A percentile compares a stretch with the other conserved stretches of the same genome.
Evolutionary conservation across 2,797 vertebrate species (phyloP).

Genomic region (Gobionotothen gibberifrons): DNA sequence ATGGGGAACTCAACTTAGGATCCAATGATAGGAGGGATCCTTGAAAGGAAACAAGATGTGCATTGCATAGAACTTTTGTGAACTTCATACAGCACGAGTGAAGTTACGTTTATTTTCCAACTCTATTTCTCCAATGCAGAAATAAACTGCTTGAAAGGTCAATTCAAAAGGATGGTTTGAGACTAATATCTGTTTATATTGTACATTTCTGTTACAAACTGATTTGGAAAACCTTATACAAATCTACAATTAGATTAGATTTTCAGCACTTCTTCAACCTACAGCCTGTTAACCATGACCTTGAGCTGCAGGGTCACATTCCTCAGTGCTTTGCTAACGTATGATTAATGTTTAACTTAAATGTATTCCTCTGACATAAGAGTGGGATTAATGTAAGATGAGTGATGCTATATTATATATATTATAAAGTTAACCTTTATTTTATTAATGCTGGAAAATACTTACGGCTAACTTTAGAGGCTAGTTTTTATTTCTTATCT

Average conservation of each 20-base stretch:
- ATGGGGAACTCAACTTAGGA: not conserved
- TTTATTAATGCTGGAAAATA: slow-evolving; percentile 15
- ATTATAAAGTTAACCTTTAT: slow-evolving; percentile 5
- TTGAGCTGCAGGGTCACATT: slow-evolving; percentile 45
- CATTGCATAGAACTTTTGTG: slow-evolving; percentile 20
- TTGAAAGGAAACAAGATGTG: slow-evolving; percentile 22
- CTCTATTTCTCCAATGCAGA: slow-evolving; percentile 1
- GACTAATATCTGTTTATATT: not conserved
- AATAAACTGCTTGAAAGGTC: slow-evolving; percentile 15
- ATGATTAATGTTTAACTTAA: slow-evolving; percentile 36
- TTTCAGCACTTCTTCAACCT: slow-evolving; percentile 14
- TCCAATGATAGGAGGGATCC: slow-evolving; percentile 4
- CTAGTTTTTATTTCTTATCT: slow-evolving; percentile 14
- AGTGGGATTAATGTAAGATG: not conserved
- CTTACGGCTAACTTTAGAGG: not conserved
- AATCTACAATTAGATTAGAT: slow-evolving; percentile 5
- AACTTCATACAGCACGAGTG: slow-evolving; percentile 17
- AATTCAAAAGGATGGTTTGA: not conserved
- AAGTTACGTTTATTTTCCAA: slow-evolving; percentile 7
- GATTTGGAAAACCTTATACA: slow-evolving; percentile 3
- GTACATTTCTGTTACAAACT: slow-evolving; percentile 4
- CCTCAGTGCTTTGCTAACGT: slow-evolving; percentile 53
- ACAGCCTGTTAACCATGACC: not conserved
- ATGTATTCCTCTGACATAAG: slow-evolving; percentile 22
- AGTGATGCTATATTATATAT: slow-evolving; percentile 5